Conservation (phyloP, 64 coral and sea anemone species). For the Montipora cactus region DNA sequence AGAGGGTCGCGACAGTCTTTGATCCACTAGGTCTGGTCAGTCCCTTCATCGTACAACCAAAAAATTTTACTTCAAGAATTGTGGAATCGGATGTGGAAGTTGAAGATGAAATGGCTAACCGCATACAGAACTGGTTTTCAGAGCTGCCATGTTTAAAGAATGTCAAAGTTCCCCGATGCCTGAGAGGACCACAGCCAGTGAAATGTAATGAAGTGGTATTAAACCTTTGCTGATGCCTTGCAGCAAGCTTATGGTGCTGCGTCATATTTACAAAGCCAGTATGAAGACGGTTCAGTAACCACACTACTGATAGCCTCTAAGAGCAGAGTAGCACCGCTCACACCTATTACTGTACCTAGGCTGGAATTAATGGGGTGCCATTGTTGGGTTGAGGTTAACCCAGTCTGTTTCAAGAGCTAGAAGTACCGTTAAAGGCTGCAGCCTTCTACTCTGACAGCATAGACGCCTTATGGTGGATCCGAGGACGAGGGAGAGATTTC, state of each 20-base stretch:
- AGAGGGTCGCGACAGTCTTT: too few species aligned
- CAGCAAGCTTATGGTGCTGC: slow-evolving; percentile 59
- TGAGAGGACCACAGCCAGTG: neutral
- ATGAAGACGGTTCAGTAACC: slow-evolving; percentile 1
- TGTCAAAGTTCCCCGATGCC: slow-evolving; percentile 45
- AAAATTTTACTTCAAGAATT: too few species aligned
- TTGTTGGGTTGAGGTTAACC: neutral
- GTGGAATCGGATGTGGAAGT: neutral
- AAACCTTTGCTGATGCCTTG: slow-evolving; percentile 70
- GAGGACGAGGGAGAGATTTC: slow-evolving; percentile 53
- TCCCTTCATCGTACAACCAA: too few species aligned
- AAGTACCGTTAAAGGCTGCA: neutral
- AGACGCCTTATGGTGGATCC: slow-evolving; percentile 67
- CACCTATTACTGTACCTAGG: slow-evolving; percentile 1
- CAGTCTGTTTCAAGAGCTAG: neutral
- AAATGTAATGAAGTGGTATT: slow-evolving; percentile 11
- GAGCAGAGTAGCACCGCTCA: slow-evolving; percentile 41
- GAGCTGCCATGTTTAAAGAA: slow-evolving; percentile 15
- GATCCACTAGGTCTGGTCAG: too few species aligned
- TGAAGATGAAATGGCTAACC: neutral
- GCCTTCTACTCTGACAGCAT: slow-evolving; percentile 60
- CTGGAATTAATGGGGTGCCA: slow-evolving; percentile 7
- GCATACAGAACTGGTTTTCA: slow-evolving; percentile 7
- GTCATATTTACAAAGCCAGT: slow-evolving; percentile 12
- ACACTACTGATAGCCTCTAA: slow-evolving; percentile 26